Conservation (phyloP, 2,113 vertebrate genomes). For the Calidris pugnax region DNA sequence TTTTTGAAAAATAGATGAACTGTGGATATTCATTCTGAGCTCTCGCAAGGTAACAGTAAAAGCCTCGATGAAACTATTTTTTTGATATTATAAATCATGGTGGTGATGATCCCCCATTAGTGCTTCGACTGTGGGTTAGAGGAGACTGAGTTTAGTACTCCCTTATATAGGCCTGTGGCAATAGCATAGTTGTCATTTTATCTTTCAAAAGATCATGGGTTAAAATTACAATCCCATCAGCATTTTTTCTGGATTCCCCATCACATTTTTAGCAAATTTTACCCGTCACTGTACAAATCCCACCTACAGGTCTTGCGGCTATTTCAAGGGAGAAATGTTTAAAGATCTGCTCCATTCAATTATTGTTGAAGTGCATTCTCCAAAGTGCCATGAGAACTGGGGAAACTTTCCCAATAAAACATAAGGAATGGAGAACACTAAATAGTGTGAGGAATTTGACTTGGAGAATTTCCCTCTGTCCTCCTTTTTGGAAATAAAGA, state of each 20-base stretch:
- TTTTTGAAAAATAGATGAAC: conserved; percentile 49
- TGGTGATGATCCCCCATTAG: neutral
- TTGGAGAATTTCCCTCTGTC: neutral
- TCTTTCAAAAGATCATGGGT: neutral
- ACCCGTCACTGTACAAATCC: neutral
- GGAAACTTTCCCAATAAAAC: neutral
- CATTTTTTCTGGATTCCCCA: neutral
- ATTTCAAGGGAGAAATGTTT: neutral
- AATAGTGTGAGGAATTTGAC: neutral
- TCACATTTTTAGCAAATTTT: neutral
- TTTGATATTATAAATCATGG: neutral
- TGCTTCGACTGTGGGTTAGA: neutral
- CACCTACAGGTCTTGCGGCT: neutral
- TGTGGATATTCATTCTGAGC: neutral
- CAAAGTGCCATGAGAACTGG: neutral
- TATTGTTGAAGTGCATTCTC: neutral
- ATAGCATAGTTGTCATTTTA: neutral
- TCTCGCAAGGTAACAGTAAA: neutral
- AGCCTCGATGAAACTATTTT: neutral
- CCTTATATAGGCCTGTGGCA: accelerated
- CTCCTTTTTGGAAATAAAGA: neutral
- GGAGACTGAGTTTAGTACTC: neutral
- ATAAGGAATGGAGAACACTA: neutral
- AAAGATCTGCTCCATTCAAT: neutral
- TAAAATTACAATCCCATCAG: neutral